Percentiles rank a stretch among this genome's conserved stretches.
These are phyloP conservation scores for Alsophila aescularia DNA, from an alignment of 2,888 invertebrate species.

Conservation along the genomic window DNA sequence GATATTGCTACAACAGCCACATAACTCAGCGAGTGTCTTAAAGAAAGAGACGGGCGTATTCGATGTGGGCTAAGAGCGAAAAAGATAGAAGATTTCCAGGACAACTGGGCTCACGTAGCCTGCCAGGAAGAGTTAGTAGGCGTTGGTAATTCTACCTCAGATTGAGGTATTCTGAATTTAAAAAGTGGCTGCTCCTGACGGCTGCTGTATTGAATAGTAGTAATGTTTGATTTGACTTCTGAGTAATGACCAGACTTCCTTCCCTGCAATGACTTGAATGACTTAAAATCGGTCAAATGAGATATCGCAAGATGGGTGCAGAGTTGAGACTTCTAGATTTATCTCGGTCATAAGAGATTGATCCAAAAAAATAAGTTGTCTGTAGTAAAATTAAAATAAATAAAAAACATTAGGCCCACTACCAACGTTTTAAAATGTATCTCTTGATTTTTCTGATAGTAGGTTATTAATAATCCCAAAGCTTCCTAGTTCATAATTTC, in stretches of 20 bases:
- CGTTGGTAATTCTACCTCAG: slow-evolving; percentile 70
- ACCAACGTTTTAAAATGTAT: no score
- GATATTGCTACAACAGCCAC: no score
- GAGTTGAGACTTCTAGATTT: no score
- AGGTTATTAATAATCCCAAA: no score
- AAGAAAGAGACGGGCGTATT: slow-evolving; percentile 50
- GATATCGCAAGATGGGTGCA: no score
- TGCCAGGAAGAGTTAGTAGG: slow-evolving; percentile 75
- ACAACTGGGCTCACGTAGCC: slow-evolving; percentile 62
- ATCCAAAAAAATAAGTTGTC: no score
- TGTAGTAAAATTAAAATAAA: no score
- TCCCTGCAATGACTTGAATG: slow-evolving; percentile 16
- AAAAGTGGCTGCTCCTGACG: slow-evolving; percentile 50
- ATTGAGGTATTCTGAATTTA: slow-evolving; percentile 72
- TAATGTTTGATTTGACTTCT: neutral
- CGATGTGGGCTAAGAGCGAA: slow-evolving; percentile 29
- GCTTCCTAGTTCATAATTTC: no score
- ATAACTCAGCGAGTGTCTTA: slow-evolving; percentile 75
- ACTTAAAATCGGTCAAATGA: slow-evolving; percentile 8
- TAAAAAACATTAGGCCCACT: no score
- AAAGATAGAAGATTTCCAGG: slow-evolving; percentile 48
- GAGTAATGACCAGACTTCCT: no score
- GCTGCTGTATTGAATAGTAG: slow-evolving; percentile 16
- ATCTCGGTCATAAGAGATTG: no score
- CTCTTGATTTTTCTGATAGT: no score